Evolutionary conservation across 1,140 invertebrate genomes (phyloP), one percentile per base, ranked within the genome.

Genomic region (Brachionus koreanus): DNA sequence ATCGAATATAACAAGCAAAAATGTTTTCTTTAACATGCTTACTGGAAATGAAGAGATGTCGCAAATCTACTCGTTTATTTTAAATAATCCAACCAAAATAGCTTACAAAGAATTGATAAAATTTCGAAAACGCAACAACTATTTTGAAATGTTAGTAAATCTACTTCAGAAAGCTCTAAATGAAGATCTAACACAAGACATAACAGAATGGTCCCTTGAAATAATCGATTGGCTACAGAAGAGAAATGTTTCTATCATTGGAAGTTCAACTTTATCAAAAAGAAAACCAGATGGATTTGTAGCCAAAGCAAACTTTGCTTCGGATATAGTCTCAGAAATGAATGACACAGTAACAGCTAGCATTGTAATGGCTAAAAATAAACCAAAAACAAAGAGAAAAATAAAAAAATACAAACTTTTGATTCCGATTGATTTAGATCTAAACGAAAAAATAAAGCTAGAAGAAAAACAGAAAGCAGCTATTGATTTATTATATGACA

Each of bases 71-170:
- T 37, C 81, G n/a, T 69, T 69, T 19, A 57, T 76, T 23, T 5
- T 57, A 37, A 67, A 76, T 25, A 63, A 74, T 35, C 43, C 43
- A 19, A 25, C 37, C 23, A 82, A 82, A 37, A 76, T 76, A 3
- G 65, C 81, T 25, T 57, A 76, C 13, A 76, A 82, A 74, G 81
- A 82, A 42, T 16, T 76, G 7, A 37, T 83, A 7, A 89, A 87
- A 84, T 88, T 89, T 83, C 86, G 86, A 69, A 84, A 85, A 7
- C 81, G 86, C 61, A 83, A 84, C 5, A 82, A 85, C 0, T 89
- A 88, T 83, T 81, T 88, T 77, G 87, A 89, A 84, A 87, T 88
- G 72, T 84, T 89, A 81, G 86, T 88, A 5, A 85, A 86, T 76
- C 85, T 87, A 0, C 84, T 86, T 13, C 86, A 88, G 84, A 89